phyloP scores from a whole-genome alignment of 2,888 invertebrate genomes.

The Parnassius glacialis region DNA sequence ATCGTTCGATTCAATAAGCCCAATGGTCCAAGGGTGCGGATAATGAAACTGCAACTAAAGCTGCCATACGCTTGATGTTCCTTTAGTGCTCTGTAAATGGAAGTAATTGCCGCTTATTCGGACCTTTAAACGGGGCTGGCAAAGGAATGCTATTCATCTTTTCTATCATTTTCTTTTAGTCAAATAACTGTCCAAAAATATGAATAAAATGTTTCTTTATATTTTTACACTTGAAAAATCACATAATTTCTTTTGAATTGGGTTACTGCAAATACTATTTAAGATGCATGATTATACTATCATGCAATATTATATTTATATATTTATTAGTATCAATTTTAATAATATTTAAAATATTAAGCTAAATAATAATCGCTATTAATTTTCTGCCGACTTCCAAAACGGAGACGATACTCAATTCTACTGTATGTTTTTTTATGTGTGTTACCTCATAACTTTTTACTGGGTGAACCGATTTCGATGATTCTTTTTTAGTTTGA shows the following conservation, averaged over 20 bases:
- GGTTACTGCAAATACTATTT: neutral
- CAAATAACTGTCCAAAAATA: constrained; percentile 14
- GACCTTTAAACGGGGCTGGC: constrained; percentile 41
- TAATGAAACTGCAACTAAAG: constrained; percentile 75
- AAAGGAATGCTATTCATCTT: constrained; percentile 19
- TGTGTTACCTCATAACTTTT: too few species aligned
- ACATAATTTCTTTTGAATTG: neutral
- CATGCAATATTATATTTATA: too few species aligned
- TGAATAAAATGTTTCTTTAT: constrained; percentile 4
- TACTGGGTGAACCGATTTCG: too few species aligned
- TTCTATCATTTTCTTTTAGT: constrained; percentile 16
- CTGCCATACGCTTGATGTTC: constrained; percentile 54
- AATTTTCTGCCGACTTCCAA: too few species aligned
- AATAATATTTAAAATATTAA: too few species aligned
- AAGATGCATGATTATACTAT: neutral
- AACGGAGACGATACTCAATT: too few species aligned
- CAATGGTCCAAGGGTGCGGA: constrained; percentile 61
- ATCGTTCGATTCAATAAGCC: constrained; percentile 78
- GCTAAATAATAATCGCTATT: too few species aligned
- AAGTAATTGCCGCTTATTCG: constrained; percentile 65
- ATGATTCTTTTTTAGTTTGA: too few species aligned
- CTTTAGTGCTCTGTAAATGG: constrained; percentile 55
- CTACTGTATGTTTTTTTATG: too few species aligned
- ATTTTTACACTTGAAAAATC: neutral
- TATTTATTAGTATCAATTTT: too few species aligned